Evolutionary conservation across 2,888 invertebrate species (phyloP).

Genomic region (Sphaerophoria rueppellii): DNA sequence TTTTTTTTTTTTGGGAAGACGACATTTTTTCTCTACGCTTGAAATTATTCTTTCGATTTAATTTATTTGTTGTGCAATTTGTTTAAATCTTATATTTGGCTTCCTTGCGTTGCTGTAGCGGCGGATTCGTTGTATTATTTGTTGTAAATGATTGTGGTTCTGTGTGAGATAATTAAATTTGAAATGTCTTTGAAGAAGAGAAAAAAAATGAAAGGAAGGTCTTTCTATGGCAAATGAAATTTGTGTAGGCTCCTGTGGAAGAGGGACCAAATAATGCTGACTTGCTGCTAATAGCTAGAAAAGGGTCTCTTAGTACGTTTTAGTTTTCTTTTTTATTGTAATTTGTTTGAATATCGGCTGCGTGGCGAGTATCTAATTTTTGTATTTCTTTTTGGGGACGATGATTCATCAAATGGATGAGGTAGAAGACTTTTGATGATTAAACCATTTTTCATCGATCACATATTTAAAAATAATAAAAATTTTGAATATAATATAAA

Average conservation of each 20-base stretch:
- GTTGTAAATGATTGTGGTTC: slow-evolving; percentile 12
- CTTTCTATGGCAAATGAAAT: slow-evolving; percentile 44
- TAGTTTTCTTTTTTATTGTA: not conserved
- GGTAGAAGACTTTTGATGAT: slow-evolving; percentile 9
- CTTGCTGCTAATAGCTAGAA: slow-evolving; percentile 22
- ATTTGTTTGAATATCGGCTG: not conserved
- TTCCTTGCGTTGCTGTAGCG: not conserved
- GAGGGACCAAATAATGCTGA: not conserved
- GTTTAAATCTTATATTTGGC: slow-evolving; percentile 16
- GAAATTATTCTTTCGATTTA: slow-evolving; percentile 32
- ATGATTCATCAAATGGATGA: slow-evolving; percentile 45
- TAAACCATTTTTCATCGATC: not conserved
- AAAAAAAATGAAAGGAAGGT: slow-evolving; percentile 18
- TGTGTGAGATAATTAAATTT: slow-evolving; percentile 66
- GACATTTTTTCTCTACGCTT: slow-evolving; percentile 28
- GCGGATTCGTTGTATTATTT: too few relatives aligned
- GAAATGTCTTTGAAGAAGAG: slow-evolving; percentile 45
- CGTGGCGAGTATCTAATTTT: not conserved
- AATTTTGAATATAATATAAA: too few relatives aligned
- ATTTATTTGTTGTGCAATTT: slow-evolving; percentile 51
- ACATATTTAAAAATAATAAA: too few relatives aligned
- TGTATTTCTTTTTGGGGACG: slow-evolving; percentile 29
- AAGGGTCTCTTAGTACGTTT: not conserved
- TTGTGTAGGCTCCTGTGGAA: too few relatives aligned
- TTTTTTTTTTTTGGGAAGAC: slow-evolving; percentile 12